Evolutionary conservation across 2,797 vertebrate species (phyloP).

Genomic region (Capromys pilorides): DNA sequence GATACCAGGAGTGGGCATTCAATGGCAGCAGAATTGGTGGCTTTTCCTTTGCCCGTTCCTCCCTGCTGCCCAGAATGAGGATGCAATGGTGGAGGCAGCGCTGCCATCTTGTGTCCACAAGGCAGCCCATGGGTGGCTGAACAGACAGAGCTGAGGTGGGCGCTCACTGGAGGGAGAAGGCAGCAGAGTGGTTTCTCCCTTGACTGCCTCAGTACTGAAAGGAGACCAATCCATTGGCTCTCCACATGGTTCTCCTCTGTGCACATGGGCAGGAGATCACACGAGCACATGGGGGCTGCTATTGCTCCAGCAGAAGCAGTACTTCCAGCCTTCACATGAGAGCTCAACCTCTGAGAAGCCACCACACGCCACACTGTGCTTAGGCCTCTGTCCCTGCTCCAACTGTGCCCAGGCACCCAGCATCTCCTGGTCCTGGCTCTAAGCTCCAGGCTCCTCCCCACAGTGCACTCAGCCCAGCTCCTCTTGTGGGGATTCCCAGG

Average conservation of each 20-base stretch:
- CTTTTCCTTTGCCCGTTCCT: neutral
- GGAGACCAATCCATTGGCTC: rapidly evolving
- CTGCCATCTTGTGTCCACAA: rapidly evolving
- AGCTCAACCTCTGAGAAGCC: neutral
- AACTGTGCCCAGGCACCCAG: neutral
- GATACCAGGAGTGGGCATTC: rapidly evolving
- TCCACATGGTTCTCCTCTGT: rapidly evolving
- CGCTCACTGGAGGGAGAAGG: rapidly evolving
- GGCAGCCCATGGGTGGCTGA: rapidly evolving
- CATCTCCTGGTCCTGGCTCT: neutral
- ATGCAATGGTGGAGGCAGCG: rapidly evolving
- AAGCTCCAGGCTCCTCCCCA: neutral
- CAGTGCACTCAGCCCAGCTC: neutral
- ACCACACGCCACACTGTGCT: neutral
- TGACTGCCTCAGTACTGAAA: rapidly evolving
- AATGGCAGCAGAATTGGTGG: rapidly evolving
- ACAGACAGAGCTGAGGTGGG: rapidly evolving
- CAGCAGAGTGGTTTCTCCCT: too few species aligned
- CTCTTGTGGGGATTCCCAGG: neutral
- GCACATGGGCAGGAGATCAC: rapidly evolving
- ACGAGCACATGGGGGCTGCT: rapidly evolving
- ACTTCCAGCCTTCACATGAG: neutral
- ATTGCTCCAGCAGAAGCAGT: neutral
- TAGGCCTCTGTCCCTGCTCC: neutral
- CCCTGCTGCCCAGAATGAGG: neutral